phyloP scores from a whole-genome alignment of 2,888 invertebrate genomes.

The Dorcus parallelipipedus region DNA sequence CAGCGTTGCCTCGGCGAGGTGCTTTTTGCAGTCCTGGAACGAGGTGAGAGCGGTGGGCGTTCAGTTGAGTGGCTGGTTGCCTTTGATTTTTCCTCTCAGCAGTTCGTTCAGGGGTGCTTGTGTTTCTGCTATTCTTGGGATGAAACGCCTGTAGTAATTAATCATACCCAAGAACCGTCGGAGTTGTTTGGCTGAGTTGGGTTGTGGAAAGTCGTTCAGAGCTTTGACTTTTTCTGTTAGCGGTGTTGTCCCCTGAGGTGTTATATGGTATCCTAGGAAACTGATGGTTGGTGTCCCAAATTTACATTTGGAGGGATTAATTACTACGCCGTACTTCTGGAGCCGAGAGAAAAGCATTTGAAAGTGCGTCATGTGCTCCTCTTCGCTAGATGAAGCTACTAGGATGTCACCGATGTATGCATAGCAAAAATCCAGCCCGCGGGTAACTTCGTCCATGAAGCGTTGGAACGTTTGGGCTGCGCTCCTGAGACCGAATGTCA shows the following conservation, averaged over 20 bases:
- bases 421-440: too few relatives aligned
- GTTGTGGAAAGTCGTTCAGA: too few relatives aligned
- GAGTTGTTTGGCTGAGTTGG: slow-evolving; percentile 23
- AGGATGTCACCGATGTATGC: too few relatives aligned
- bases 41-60: too few relatives aligned
- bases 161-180: slow-evolving; percentile 38
- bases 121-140: slow-evolving; percentile 36
- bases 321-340: slow-evolving; percentile 27
- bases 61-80: too few relatives aligned
- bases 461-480: too few relatives aligned
- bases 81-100: slow-evolving; percentile 13
- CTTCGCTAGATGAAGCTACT: not conserved
- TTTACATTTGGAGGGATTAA: slow-evolving; percentile 37
- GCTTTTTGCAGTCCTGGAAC: slow-evolving; percentile 9
- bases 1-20: slow-evolving; percentile 16
- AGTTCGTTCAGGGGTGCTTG: slow-evolving; percentile 38
- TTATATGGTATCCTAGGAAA: too few relatives aligned
- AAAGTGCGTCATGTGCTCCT: slow-evolving; percentile 32
- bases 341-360: slow-evolving; percentile 27
- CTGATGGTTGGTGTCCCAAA: slow-evolving; percentile 26
- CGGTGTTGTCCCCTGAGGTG: too few relatives aligned
- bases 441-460: too few relatives aligned
- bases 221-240: too few relatives aligned
- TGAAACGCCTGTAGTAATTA: slow-evolving; percentile 40
- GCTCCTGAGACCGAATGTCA: too few relatives aligned